phyloP scores from a whole-genome alignment of 2,888 invertebrate species.

The Endotricha flammealis region DNA sequence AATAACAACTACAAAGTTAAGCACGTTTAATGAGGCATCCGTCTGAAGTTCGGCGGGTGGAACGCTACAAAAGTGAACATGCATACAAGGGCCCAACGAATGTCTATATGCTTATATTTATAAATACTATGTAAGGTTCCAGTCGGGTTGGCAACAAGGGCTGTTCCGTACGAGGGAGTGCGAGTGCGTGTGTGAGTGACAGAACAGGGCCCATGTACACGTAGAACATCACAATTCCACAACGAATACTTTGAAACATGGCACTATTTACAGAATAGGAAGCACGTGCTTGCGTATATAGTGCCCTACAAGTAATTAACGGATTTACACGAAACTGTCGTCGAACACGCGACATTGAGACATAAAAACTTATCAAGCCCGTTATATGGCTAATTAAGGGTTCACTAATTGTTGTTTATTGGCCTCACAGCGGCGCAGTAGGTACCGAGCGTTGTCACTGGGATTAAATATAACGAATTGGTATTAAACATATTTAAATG shows the following conservation, averaged over 20 bases:
- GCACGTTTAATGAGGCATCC: slow-evolving; percentile 55
- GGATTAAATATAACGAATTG: no score
- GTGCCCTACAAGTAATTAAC: slow-evolving; percentile 10
- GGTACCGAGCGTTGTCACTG: background rate
- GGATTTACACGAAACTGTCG: slow-evolving; percentile 47
- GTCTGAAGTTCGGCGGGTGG: slow-evolving; percentile 37
- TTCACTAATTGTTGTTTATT: slow-evolving; percentile 57
- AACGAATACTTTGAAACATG: background rate
- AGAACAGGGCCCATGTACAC: slow-evolving; percentile 20
- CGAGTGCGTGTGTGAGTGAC: slow-evolving; percentile 24
- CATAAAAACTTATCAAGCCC: slow-evolving; percentile 64
- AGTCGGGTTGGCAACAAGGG: slow-evolving; percentile 38
- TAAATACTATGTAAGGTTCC: slow-evolving; percentile 44
- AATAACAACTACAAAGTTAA: slow-evolving; percentile 54
- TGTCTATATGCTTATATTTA: slow-evolving; percentile 30
- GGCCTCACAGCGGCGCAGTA: slow-evolving; percentile 17
- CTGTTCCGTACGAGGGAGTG: slow-evolving; percentile 30
- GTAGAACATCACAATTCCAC: slow-evolving; percentile 18
- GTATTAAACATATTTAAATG: no score
- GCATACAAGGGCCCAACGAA: slow-evolving; percentile 33
- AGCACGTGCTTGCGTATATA: slow-evolving; percentile 11
- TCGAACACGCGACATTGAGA: slow-evolving; percentile 54
- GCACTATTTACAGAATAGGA: slow-evolving; percentile 22
- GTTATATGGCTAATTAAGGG: slow-evolving; percentile 58
- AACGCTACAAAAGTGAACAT: slow-evolving; percentile 33